Evolutionary conservation across 2,113 vertebrate species (phyloP).

Genomic region (Chroicocephalus ridibundus): DNA sequence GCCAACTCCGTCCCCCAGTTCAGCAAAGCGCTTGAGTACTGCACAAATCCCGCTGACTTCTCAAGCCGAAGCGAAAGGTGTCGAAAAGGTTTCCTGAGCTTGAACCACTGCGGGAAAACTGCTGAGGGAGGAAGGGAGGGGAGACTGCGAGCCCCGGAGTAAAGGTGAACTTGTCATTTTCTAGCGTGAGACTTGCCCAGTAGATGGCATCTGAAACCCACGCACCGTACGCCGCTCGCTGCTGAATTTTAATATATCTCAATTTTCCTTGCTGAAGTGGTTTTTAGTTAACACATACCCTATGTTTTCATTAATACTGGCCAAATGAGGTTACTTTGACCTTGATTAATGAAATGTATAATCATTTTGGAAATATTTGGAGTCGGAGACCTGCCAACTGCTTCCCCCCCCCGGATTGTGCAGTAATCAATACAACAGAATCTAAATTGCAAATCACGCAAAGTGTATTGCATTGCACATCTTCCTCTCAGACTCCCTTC

Average conservation of each 20-base stretch:
- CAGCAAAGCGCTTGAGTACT: background rate
- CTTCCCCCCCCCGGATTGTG: background rate
- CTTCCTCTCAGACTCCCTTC: background rate
- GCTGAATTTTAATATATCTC: background rate
- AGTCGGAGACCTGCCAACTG: constrained; percentile 8
- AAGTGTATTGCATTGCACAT: background rate
- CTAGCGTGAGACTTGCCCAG: background rate
- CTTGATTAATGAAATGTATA: constrained; percentile 69
- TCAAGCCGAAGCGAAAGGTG: background rate
- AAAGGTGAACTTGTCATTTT: background rate
- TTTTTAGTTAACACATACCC: constrained; percentile 63
- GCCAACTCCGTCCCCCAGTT: background rate
- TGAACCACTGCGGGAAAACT: background rate
- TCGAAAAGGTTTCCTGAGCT: background rate
- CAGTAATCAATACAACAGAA: constrained; percentile 49
- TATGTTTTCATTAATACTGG: constrained; percentile 58
- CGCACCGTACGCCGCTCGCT: background rate
- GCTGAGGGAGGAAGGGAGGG: background rate
- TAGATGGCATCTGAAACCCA: constrained; percentile 64
- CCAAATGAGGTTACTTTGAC: constrained; percentile 61
- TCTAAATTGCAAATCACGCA: constrained; percentile 44
- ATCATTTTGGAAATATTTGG: constrained; percentile 59
- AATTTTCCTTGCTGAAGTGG: constrained; percentile 43
- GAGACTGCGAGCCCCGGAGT: background rate
- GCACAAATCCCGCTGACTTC: background rate